These are phyloP conservation scores for Lasioglossum baleicum DNA, from an alignment of 1,140 invertebrate species.

Conservation along the genomic window DNA sequence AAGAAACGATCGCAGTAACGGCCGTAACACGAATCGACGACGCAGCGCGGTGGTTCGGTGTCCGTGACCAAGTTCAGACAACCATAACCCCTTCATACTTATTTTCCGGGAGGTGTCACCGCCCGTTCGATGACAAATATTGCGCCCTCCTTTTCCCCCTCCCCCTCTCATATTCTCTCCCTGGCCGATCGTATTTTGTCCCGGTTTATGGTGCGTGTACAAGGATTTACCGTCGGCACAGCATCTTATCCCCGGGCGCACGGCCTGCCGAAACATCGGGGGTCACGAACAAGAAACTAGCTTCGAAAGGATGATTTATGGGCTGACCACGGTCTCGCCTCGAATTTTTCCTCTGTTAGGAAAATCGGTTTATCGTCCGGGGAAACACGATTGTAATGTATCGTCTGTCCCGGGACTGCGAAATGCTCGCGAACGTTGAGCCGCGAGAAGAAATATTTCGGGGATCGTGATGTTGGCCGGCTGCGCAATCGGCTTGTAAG, in stretches of 20 bases:
- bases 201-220: background rate
- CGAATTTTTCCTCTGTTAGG: conserved; percentile 11
- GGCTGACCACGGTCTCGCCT: conserved; percentile 6
- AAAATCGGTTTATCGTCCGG: conserved; percentile 15
- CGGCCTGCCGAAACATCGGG: background rate
- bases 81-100: background rate
- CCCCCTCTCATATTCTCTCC: background rate
- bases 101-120: background rate
- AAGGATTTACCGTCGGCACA: background rate
- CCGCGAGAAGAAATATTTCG: no score
- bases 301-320: conserved; percentile 24
- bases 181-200: background rate
- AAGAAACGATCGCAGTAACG: background rate
- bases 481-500: no score
- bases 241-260: background rate
- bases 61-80: background rate
- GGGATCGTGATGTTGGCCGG: no score
- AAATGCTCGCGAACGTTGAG: no score
- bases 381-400: conserved; percentile 14
- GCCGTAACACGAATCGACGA: background rate
- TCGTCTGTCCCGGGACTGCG: background rate
- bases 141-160: no score
- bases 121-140: background rate
- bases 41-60: background rate
- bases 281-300: background rate